Evolutionary conservation across 2,888 invertebrate genomes (phyloP), one percentile per base, ranked within the genome.

Genomic region (Epinotia demarniana): DNA sequence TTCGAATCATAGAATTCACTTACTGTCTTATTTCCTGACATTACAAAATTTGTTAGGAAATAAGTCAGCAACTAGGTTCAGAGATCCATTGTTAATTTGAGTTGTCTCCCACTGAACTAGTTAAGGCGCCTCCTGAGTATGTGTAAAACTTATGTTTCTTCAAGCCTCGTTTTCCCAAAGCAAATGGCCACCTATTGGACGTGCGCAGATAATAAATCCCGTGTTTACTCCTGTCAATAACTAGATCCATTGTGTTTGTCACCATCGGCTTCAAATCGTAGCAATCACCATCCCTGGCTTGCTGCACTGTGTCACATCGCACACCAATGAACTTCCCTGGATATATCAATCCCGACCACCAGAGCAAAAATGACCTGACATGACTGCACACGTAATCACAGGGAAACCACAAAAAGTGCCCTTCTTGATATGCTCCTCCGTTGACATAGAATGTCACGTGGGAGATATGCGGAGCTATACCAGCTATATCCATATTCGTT

Each of bases 361-460:
- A 90, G 6, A 89, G 1, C 0, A 82, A 82, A 19, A 78, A 86
- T 0, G 87, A 77, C 18, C 88, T 79, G 0, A 86, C 64, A 75
- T 89, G 89, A 69, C 89, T 89, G 66, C 89, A 89, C 0, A 87
- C 0, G 0, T 82, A 78, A 49, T 79, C 81, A 43, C 89, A 89
- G 0, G 86, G 86, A 11, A 82, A 76, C 83, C 83, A 85, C 0
- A 84, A 3, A 1, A 86, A 3, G 18, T 86, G 85, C 0, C 86
- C 87, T 0, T 88, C 87, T 76, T 89, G 89, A 60, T 78, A 88
- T 72, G 91, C 92, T 0, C 84, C 84, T 6, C 84, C 84, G 64
- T 84, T 84, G 2, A 84, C 77, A 69, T 84, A 84, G 55, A 81
- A 82, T 63, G 81, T 79, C 0, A 84, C 78, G 39, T 84, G 84